A percentile compares a stretch with the other conserved stretches of the same genome.
Conservation (phyloP, 2,797 vertebrate genomes). For the Tiaroga cobitis region DNA sequence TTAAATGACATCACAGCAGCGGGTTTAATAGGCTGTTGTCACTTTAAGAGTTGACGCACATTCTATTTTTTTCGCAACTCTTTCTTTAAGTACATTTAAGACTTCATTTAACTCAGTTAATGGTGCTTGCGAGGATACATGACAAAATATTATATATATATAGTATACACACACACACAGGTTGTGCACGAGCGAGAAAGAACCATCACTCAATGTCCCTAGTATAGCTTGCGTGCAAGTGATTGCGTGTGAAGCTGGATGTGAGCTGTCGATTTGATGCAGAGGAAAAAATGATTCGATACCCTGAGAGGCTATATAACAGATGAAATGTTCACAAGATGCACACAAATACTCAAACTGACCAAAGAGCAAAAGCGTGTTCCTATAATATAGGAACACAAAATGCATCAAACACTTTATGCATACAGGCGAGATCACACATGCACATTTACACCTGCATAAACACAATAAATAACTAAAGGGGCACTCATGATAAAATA, state of each 20-base stretch:
- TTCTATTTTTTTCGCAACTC: too few relatives aligned
- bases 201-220: neutral
- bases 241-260: slow-evolving; percentile 44
- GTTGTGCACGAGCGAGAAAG: neutral
- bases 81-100: too few relatives aligned
- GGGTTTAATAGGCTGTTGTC: too few relatives aligned
- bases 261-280: slow-evolving; percentile 41
- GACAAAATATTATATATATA: neutral
- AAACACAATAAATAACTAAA: slow-evolving; percentile 26
- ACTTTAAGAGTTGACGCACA: too few relatives aligned
- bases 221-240: slow-evolving; percentile 36
- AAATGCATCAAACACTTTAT: neutral
- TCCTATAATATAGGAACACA: neutral
- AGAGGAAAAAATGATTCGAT: slow-evolving; percentile 21
- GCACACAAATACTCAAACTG: slow-evolving; percentile 4
- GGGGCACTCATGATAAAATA: neutral
- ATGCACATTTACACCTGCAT: slow-evolving; percentile 12
- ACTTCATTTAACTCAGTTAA: too few relatives aligned
- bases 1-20: too few relatives aligned
- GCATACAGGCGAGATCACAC: neutral
- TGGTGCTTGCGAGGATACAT: too few relatives aligned
- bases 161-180: neutral
- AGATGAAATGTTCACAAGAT: neutral
- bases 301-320: slow-evolving; percentile 15
- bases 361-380: slow-evolving; percentile 24